These are phyloP conservation scores for Nerophis ophidion DNA, from an alignment of 2,113 vertebrate genomes.

Conservation along the genomic window DNA sequence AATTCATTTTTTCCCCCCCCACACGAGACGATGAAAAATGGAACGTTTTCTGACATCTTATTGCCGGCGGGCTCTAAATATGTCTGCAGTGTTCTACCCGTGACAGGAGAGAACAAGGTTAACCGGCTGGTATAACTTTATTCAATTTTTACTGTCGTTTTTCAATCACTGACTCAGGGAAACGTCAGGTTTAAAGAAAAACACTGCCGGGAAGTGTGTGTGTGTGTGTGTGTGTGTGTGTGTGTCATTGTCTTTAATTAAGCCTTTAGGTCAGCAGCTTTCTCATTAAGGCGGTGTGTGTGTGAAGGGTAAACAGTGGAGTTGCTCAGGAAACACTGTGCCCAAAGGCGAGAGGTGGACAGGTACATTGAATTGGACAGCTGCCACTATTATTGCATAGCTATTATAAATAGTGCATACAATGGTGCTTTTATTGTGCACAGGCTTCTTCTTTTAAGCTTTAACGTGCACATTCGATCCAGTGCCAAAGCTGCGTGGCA, in stretches of 20 bases:
- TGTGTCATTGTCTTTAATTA: conserved; percentile 23
- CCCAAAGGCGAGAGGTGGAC: conserved; percentile 28
- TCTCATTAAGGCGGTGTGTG: conserved; percentile 16
- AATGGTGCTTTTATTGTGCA: neutral
- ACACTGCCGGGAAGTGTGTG: conserved; percentile 24
- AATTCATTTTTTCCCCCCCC: conserved; percentile 1
- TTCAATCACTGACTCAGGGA: conserved; percentile 7
- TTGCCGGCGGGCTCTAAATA: conserved; percentile 12
- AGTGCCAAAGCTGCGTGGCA: too few species aligned
- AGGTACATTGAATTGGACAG: conserved; percentile 4
- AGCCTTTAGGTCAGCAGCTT: conserved; percentile 10
- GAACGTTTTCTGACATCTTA: conserved; percentile 2
- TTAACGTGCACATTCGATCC: too few species aligned
- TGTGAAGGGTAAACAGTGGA: conserved; percentile 25
- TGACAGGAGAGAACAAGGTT: conserved; percentile 33
- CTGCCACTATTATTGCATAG: neutral
- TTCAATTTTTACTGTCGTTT: conserved; percentile 36
- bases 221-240: conserved; percentile 14
- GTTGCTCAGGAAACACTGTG: conserved; percentile 35
- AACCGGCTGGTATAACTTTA: conserved; percentile 33
- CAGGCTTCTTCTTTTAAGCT: too few species aligned
- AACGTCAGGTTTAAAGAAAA: conserved; percentile 17
- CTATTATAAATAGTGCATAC: neutral
- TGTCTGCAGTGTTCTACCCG: conserved; percentile 13
- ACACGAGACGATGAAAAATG: neutral